Evolutionary conservation across 2,113 vertebrate genomes (phyloP), one percentile per base, ranked within the genome.

Genomic region (Clarias gariepinus): DNA sequence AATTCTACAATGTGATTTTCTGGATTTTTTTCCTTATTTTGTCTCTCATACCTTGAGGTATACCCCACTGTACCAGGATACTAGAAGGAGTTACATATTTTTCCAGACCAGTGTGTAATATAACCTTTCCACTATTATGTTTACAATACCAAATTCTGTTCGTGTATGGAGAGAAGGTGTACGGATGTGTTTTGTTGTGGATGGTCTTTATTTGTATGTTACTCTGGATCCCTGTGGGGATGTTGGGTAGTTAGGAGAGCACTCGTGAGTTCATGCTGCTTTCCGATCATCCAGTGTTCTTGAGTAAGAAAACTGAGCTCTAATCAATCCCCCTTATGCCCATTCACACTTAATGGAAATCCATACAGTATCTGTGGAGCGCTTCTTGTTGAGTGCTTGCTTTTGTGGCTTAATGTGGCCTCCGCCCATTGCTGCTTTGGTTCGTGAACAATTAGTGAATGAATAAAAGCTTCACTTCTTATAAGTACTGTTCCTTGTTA

Each of bases 281-380:
- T 53, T 69, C 84, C 47, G 19, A 79, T 57, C 61, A 25, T 53
- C 68, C 52, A 23, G 5, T 85, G 25, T 55, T 78, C 58, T 86
- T 52, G 7, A 18, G 69, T 61, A 61, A 84, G 83, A 85, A 77
- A 80, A 47, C 61, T 80, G 53, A 82, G 66, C 85, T 81, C 36
- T 4, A 76, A 82, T 86, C 85, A 86, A 82, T 86, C 23, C 33
- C 19, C 25, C 79, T 86, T 86, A 33, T 0, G 10, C 23, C 36
- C 57, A 82, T 86, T 86, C 23, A 74, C 68, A 53, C 66, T 33
- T 61, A 86, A 82, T 74, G 41, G 57, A 8, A 71, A 71, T 81
- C 64, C 64, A 80, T 86, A 47, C 47, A 47, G 6, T 47, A 66
- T 55, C 76, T 33, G 47, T 53, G 68, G 19, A 61, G 36, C 7